Evolutionary conservation across 2,113 vertebrate genomes (phyloP), one percentile per base, ranked within the genome.

Genomic region (Lophura nycthemera): DNA sequence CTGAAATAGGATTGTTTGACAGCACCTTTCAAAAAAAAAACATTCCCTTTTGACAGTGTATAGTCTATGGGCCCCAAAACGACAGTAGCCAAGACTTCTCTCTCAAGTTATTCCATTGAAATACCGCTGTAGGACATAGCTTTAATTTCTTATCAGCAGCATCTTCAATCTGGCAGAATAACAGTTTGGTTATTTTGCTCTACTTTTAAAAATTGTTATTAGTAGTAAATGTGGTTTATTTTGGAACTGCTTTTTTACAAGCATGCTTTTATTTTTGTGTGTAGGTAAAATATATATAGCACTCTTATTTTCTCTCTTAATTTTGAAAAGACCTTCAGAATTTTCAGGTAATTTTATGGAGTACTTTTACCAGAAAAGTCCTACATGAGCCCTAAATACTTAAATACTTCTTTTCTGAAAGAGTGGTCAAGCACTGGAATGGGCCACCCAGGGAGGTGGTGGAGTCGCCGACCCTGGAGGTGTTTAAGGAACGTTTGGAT

Each of bases 31-130:
- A 38, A 32, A 43, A 64, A 43, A 64, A 50, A 54, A 89, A 7
- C 7, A 11, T 71, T 88, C 19, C 20, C 19, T 74, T 74, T 25
- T 88, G n/a, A 85, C 47, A 38, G 1, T 3, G 14, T 34, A 3
- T 17, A 38, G 15, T 5, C 25, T 80, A 3, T 36, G 48, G 22
- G 29, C 8, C 27, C 11, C 45, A 66, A 81, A 43, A 10, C 14
- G 75, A 3, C 4, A 48, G 30, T 27, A 86, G 34, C 36, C 57
- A 60, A 7, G 71, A 8, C 32, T 86, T 88, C 70, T 57, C 15
- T 78, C 0, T 0, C 7, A 14, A 25, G 22, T 60, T 83, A 22
- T 1, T 32, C n/a, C 70, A 56, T 27, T 11, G 32, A 69, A 85
- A 79, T 8, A 30, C 7, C 54, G 20, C 12, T 48, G 75, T 57